Conservation (phyloP, 2,113 vertebrate species). For the Cettia cetti region DNA sequence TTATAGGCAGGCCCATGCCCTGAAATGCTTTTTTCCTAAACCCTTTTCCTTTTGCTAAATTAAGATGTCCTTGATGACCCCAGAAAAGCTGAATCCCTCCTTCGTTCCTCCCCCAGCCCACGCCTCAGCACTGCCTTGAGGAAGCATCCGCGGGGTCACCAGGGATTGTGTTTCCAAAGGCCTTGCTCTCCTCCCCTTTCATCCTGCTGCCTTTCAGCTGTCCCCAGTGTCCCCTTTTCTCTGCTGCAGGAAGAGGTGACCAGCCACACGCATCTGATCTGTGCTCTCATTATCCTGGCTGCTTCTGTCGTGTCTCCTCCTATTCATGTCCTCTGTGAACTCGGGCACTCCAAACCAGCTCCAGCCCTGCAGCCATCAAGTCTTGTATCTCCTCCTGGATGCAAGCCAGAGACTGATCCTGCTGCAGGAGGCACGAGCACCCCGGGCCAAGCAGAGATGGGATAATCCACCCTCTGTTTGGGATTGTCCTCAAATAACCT, state of each 20-base stretch:
- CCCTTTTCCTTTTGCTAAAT: not conserved
- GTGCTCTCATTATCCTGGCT: not conserved
- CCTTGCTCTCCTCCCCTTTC: not conserved
- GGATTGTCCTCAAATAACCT: not conserved
- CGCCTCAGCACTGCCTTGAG: not conserved
- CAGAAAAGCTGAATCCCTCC: not conserved
- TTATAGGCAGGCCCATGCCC: not conserved
- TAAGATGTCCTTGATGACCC: not conserved
- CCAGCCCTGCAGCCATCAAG: not conserved
- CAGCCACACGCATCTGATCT: not conserved
- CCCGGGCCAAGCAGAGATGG: not conserved
- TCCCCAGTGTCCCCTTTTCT: not conserved
- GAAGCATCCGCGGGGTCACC: not conserved
- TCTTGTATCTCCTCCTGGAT: not conserved
- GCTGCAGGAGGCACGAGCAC: not conserved
- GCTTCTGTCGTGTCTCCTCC: constrained; percentile 3
- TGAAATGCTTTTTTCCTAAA: not conserved
- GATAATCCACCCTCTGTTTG: not conserved
- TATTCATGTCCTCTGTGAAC: not conserved
- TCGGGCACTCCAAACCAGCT: not conserved
- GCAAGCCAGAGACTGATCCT: not conserved
- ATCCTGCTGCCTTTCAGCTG: not conserved
- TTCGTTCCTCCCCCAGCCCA: not conserved
- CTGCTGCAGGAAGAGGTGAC: not conserved
- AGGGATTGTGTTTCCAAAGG: not conserved